phyloP scores from a whole-genome alignment of 2,113 vertebrate genomes.

The Acanthisitta chloris region DNA sequence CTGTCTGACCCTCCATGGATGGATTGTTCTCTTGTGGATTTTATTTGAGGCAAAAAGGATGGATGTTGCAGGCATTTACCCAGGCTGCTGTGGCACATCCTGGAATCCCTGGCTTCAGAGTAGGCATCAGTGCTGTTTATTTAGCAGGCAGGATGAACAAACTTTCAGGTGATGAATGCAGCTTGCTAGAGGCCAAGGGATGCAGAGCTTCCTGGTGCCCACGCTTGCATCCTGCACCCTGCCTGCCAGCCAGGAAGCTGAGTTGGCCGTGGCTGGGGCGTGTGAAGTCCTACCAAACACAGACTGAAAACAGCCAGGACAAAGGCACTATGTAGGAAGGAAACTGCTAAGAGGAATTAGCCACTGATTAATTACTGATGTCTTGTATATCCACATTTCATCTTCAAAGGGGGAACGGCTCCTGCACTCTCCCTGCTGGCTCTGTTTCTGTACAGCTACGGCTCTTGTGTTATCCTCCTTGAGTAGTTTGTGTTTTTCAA shows the following conservation, averaged over 20 bases:
- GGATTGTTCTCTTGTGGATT: neutral
- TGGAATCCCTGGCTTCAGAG: rapidly evolving
- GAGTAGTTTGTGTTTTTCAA: neutral
- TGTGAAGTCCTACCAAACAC: neutral
- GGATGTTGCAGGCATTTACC: rapidly evolving
- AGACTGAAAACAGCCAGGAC: neutral
- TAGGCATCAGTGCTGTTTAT: rapidly evolving
- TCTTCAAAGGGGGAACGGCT: neutral
- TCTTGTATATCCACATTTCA: neutral
- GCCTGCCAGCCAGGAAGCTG: neutral
- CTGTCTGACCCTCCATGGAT: neutral
- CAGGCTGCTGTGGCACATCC: neutral
- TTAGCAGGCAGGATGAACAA: neutral
- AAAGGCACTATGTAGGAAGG: neutral
- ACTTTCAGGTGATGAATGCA: neutral
- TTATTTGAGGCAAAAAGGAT: neutral
- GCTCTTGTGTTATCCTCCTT: neutral
- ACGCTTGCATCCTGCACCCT: neutral
- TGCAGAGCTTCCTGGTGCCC: rapidly evolving
- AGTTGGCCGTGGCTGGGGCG: rapidly evolving
- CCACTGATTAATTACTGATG: neutral
- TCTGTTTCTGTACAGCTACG: neutral
- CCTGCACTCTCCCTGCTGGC: neutral
- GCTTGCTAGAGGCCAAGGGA: neutral
- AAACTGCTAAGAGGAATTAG: neutral